Base-by-base conservation (phyloP, 2,113 vertebrate species). In the Bubo blakistoni region DNA sequence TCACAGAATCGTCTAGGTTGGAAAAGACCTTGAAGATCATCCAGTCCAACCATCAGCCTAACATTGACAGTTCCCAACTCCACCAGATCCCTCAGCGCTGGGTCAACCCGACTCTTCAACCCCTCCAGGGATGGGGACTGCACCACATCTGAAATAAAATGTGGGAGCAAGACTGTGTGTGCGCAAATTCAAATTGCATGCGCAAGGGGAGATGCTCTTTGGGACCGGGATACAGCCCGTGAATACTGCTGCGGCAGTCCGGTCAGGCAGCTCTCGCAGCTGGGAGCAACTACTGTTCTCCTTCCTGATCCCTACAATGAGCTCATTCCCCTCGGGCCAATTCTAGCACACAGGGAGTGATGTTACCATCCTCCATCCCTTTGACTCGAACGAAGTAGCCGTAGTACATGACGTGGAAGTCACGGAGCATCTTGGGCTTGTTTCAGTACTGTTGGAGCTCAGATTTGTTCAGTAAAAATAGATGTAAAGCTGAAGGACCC, bases 211-310 rank as follows among this genome's bases (percentile, higher is more conserved):
- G 42, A 20, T 54, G 61, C 17, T 62, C 11, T 58, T 55, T 57
- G 36, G 27, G 57, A 16, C 5, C 0, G 0, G 44, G 52, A 27
- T 18, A 18, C 7, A 27, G 7, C 38, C 38, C 8, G 3, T 21
- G 86, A 20, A 10, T 20, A 5, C 8, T 0, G 8, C 11, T 9
- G 58, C 7, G 4, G 40, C 34, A 8, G 29, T 12, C 9, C 0
- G 7, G 17, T 8, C 42, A 38, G 70, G 46, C 36, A 66, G 44
- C 13, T 40, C 47, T 27, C 5, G 11, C 27, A 16, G 76, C 29
- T 6, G 13, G 29, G 55, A 66, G 16, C 21, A 52, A 1, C 13
- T 10, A 0, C 51, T 6, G 22, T 12, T 51, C n/a, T 36, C 20
- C 29, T 42, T 65, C 58, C 54, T 10, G 8, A 10, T 26, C 36